Evolutionary conservation across 2,113 vertebrate species (phyloP), one percentile per base, ranked within the genome.

Genomic region (Gulo gulo): DNA sequence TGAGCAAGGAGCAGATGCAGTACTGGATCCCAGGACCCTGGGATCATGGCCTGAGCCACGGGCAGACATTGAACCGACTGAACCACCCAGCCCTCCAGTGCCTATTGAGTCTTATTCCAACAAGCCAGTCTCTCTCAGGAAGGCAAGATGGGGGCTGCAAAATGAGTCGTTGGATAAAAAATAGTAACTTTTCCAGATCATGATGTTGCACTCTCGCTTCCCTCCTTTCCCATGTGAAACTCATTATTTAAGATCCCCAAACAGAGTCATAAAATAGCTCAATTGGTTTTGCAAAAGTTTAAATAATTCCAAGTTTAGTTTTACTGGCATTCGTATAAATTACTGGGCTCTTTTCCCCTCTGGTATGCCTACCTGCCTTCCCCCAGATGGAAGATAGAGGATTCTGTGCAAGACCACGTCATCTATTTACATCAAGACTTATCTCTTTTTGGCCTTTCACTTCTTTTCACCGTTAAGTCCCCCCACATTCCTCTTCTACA

Each of bases 401-500:
- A 36, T 82, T 86, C 76, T 42, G 21, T 23, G 52, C 2, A 74
- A 95, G 73, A 18, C 24, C 36, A 29, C 52, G 74, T 6, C 65
- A 47, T 39, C 81, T 83, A 34, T 76, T 96, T 81, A 84, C 34
- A 52, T 6, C 84, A 74, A 34, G 7, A 63, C 23, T 97, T 96
- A 94, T 96, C 87, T 92, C 73, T 63, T 86, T 89, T 85, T 90
- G 90, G 80, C 76, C 76, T 73, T 95, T 88, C 26, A 18, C 39
- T 90, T 88, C 69, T 84, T 95, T 95, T 86, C 76, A 79, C 63
- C 61, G 31, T n/a, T n/a, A 36, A 78, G 16, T 55, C 39, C n/a
- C 23, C 11, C 55, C 67, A n/a, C 95, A 97, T 96, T 95, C 91
- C 55, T 97, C 78, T 88, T 55, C 34, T 78, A 15, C 34, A 50